Percentiles rank a stretch among this genome's conserved stretches.
These are phyloP conservation scores for Lineus longissimus DNA, from an alignment of 1,140 invertebrate genomes.

Conservation along the genomic window DNA sequence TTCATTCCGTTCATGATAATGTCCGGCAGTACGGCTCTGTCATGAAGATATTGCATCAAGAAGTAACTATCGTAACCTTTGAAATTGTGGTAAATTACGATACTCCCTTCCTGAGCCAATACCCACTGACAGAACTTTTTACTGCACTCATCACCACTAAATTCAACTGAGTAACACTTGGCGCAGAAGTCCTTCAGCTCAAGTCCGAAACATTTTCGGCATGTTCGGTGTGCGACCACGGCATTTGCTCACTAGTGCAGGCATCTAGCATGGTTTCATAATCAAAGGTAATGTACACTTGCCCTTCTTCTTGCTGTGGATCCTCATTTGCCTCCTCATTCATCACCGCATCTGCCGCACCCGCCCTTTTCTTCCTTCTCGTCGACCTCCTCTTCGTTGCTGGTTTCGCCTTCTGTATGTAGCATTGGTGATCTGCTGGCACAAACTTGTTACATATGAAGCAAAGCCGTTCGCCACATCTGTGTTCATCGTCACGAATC, in stretches of 20 bases:
- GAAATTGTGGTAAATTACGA: neutral
- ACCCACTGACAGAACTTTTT: constrained; percentile 10
- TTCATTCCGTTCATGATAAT: neutral
- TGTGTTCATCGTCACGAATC: too few relatives aligned
- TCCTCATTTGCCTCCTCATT: too few relatives aligned
- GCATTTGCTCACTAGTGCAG: neutral
- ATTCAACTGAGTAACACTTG: neutral
- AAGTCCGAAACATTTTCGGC: constrained; percentile 12
- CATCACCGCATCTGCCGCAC: too few relatives aligned
- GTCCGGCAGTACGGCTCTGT: neutral
- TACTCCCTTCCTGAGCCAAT: neutral
- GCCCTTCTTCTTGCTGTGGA: too few relatives aligned
- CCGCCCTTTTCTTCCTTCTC: too few relatives aligned
- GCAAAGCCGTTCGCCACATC: too few relatives aligned
- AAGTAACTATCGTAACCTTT: neutral
- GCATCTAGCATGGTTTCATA: too few relatives aligned
- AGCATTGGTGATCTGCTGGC: too few relatives aligned
- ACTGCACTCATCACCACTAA: constrained; percentile 8
- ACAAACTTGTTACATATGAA: too few relatives aligned
- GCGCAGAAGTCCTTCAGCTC: constrained; percentile 7
- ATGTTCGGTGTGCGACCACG: constrained; percentile 15
- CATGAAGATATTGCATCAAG: neutral
- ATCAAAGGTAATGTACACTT: too few relatives aligned
- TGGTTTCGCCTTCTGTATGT: too few relatives aligned
- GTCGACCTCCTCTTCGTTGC: too few relatives aligned